Evolutionary conservation across 2,113 vertebrate species (phyloP), one percentile per base, ranked within the genome.

Genomic region (Hirundichthys speculiger): DNA sequence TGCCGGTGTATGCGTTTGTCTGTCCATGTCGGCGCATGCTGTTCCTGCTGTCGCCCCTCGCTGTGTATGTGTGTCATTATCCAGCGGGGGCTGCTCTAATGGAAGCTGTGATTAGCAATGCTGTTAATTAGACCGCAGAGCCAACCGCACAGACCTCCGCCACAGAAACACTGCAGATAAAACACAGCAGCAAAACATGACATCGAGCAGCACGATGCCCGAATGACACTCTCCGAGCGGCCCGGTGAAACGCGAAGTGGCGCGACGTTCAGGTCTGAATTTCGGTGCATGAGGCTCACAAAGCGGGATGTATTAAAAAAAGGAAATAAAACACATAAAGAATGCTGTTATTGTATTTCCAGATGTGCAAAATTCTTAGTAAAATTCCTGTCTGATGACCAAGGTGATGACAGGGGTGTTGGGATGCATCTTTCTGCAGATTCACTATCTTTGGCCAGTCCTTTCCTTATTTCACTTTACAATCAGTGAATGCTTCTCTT

Each of bases 21-120:
- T 79, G 80, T 85, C 80, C 86, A 75, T 91, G 88, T 89, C 80
- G 69, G 78, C 38, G 79, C 85, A 86, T 89, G 90, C 86, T 89
- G 88, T 90, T 89, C 70, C 80, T 76, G 77, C 82, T 82, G 88
- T 90, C 72, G 41, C 82, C 86, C 83, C 88, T 85, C 57, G 89
- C 88, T 89, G 88, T 84, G 89, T 83, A 75, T 63, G 82, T 88
- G 90, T 89, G 88, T 89, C 86, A 87, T 90, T 90, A 88, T 88
- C 83, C 88, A 79, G 86, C 83, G 77, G 90, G 90, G 80, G 90
- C 77, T 86, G 82, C 82, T 87, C 86, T 90, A 91, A 91, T 91
- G 86, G 88, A 88, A 84, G 90, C 87, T 90, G 90, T 91, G 88
- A 91, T 91, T 90, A 90, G 88, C 90, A 88, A 89, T 85, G 90